Base-by-base conservation (phyloP, 2,888 invertebrate species). In the Prenolepis imparis region DNA sequence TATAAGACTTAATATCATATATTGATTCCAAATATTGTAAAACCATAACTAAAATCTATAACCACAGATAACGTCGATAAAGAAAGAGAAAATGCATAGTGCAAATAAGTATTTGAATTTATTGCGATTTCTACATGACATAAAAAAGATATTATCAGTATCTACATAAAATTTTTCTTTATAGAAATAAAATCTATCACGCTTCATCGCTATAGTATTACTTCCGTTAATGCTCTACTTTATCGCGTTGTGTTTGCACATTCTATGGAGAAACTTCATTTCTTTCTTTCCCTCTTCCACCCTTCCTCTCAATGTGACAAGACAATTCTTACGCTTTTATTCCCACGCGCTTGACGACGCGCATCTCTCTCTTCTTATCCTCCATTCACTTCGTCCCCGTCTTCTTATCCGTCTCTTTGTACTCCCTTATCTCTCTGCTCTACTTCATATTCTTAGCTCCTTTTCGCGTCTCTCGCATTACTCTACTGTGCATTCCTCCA, bases 321-420 rank as follows among this genome's bases (percentile, higher is more conserved):
- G 21, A 59, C 78, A 44, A 78, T 70, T 80, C 78, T 80, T 70
- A 44, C 72, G 59, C 70, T 78, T 78, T 78, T 70, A 78, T 78
- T 70, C 32, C n/a, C 57, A 41, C 70, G 77, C 78, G 78, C 57
- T 41, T 70, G 78, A 70, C 70, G 41, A 80, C n/a, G 59, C 72
- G 59, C 59, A 6, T 59, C 32, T 59, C 28, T 59, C n/a, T n/a
- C 44, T 59, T 52, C 68, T 59, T 44, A 66, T 39, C 32, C 48
- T 12, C 55, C 28, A 21, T 44, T 57, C 72, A 41, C 41, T 44
- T 59, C 70, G 70, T 57, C 52, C 18, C 36, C 21, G 21, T 24
- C 12, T 52, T 48, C 59, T 70, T 80, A 80, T 70, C 72, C 59
- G 44, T 59, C 36, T 59, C 72, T 41, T 72, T 78, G 41, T 70